phyloP scores from a whole-genome alignment of 2,797 vertebrate species.

The Aplochiton taeniatus region DNA sequence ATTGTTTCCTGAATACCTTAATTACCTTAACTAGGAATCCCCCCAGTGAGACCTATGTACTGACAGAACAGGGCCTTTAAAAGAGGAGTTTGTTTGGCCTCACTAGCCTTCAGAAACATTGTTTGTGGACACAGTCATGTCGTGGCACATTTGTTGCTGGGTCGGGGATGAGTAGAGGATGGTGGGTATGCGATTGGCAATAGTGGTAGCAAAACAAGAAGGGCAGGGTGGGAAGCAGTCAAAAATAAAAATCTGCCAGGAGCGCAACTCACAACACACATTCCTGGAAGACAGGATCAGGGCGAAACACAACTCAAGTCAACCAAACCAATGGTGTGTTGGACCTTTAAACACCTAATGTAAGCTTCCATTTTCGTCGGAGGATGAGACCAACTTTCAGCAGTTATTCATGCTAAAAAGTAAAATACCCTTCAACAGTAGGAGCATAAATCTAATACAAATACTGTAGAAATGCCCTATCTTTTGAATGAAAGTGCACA shows the following conservation, averaged over 20 bases:
- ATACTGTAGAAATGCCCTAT: neutral
- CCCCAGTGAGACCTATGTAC: too few relatives aligned
- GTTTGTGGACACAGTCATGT: neutral
- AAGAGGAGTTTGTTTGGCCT: too few relatives aligned
- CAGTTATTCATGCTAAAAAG: too few relatives aligned
- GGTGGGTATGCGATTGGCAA: slow-evolving; percentile 37
- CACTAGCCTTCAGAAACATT: neutral
- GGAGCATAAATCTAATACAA: too few relatives aligned
- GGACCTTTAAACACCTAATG: slow-evolving; percentile 8
- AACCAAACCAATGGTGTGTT: slow-evolving; percentile 11
- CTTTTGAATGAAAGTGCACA: slow-evolving; percentile 50
- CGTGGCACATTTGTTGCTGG: slow-evolving; percentile 3
- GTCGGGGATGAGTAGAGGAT: slow-evolving; percentile 25
- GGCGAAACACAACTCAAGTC: neutral
- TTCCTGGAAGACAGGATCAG: slow-evolving; percentile 66
- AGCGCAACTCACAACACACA: slow-evolving; percentile 76
- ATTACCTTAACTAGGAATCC: too few relatives aligned
- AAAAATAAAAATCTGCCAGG: slow-evolving; percentile 40
- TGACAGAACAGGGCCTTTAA: too few relatives aligned
- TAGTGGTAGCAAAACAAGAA: slow-evolving; percentile 53
- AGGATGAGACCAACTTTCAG: too few relatives aligned
- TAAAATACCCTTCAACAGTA: too few relatives aligned
- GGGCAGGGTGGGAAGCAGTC: slow-evolving; percentile 58
- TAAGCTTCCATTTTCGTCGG: too few relatives aligned
- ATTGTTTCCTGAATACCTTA: too few relatives aligned